These are phyloP conservation scores for Theristicus caerulescens DNA, from an alignment of 2,113 vertebrate genomes.

Conservation along the genomic window DNA sequence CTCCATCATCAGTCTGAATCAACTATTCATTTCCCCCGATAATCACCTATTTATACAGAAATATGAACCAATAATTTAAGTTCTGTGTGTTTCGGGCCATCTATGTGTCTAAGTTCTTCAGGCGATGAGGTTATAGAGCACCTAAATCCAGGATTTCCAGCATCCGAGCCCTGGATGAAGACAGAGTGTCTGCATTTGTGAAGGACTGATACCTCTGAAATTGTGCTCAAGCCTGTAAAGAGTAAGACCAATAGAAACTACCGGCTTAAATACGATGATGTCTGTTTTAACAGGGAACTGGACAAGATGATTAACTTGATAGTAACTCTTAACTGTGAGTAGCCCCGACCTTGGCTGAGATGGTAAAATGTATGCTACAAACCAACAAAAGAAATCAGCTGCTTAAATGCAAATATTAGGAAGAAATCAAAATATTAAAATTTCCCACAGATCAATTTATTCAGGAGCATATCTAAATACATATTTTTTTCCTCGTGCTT, in stretches of 20 bases:
- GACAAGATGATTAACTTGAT: background rate
- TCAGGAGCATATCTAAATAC: background rate
- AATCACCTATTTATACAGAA: background rate
- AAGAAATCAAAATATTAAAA: background rate
- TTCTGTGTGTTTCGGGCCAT: fast-evolving
- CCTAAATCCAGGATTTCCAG: background rate
- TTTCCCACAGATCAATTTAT: background rate
- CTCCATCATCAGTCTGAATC: background rate
- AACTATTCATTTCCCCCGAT: background rate
- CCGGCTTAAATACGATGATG: fast-evolving
- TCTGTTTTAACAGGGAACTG: background rate
- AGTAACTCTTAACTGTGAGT: background rate
- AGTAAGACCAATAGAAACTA: background rate
- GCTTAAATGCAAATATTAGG: background rate
- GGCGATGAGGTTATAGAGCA: background rate
- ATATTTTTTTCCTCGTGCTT: background rate
- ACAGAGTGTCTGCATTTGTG: background rate
- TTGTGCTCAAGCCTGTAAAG: background rate
- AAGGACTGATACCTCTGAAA: background rate
- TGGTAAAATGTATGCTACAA: background rate
- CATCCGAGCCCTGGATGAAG: background rate
- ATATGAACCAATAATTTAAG: background rate
- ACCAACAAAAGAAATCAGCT: background rate
- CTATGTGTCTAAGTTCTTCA: background rate
- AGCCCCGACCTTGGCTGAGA: background rate